These are phyloP conservation scores for Chesias legatella DNA, from an alignment of 2,888 invertebrate genomes.

Conservation along the genomic window DNA sequence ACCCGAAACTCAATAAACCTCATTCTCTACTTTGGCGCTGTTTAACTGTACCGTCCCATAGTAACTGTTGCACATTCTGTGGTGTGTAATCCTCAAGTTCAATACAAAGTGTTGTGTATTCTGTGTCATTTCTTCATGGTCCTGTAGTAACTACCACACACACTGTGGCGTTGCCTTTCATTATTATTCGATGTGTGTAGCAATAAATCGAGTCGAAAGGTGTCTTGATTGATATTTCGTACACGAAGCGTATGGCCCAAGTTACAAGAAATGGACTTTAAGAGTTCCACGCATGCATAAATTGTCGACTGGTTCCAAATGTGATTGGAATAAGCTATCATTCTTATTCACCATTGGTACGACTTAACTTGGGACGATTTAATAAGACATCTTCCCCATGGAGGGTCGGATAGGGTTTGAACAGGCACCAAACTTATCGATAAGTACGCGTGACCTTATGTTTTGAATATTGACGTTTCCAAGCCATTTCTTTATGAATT, in stretches of 20 bases:
- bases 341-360: no score
- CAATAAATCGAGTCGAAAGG: slow-evolving; percentile 30
- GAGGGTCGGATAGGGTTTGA: no score
- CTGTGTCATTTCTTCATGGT: neutral
- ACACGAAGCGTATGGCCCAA: slow-evolving; percentile 25
- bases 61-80: neutral
- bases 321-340: no score
- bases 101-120: slow-evolving; percentile 3
- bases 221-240: slow-evolving; percentile 41
- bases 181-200: slow-evolving; percentile 18
- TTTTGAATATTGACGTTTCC: no score
- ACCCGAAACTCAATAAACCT: slow-evolving; percentile 5
- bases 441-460: no score
- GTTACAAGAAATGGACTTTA: neutral
- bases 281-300: no score
- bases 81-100: neutral
- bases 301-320: no score
- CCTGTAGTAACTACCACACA: slow-evolving; percentile 1
- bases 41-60: neutral
- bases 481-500: no score
- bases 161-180: slow-evolving; percentile 10
- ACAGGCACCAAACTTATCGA: no score
- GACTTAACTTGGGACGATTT: no score
- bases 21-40: no score
- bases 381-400: no score